Evolutionary conservation across 2,888 invertebrate species (phyloP), one percentile per base, ranked within the genome.

Genomic region (Cryptocephalus primarius): DNA sequence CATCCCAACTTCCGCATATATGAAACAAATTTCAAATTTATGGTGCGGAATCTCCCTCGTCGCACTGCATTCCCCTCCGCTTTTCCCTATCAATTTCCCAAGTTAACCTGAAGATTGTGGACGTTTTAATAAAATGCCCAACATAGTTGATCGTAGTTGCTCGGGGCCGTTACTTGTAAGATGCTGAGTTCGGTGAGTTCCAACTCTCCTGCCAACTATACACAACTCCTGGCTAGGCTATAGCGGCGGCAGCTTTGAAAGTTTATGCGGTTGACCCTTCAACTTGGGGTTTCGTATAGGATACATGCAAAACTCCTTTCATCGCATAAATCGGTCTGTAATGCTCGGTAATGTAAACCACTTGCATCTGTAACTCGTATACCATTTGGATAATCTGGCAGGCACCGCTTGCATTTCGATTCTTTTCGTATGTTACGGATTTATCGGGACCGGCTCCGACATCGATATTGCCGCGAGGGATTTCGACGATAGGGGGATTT

Each of bases 251-350:
- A 66, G 65, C 67, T 67, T 65, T 59, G 60, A 62, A 70, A 70
- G 69, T 69, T 70, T 70, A 66, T 70, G 70, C 60, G 70, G 70
- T 69, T 69, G 68, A 69, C 69, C 70, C 69, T 68, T 63, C 57
- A 65, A 66, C 63, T 66, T 64, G 63, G 63, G 60, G 62, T 59
- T 64, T 61, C 61, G 58, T 62, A 62, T 60, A n/a, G 56, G 62
- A 62, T 64, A 65, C 65, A 66, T 65, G 65, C 62, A 65, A 66
- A 66, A 64, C 65, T 65, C 62, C 64, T 66, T 62, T 61, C 36
- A 36, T 36, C 36, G 36, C 36, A n/a, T 36, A 36, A 36, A 36
- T 36, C 36, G 12, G 32, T 39, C 45, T 45, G 42, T 51, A 53
- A 51, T 53, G 46, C 45, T 46, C 50, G 45, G 47, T 46, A 50